These are phyloP conservation scores for Chaetura pelagica DNA, from an alignment of 2,113 vertebrate species.

Conservation along the genomic window DNA sequence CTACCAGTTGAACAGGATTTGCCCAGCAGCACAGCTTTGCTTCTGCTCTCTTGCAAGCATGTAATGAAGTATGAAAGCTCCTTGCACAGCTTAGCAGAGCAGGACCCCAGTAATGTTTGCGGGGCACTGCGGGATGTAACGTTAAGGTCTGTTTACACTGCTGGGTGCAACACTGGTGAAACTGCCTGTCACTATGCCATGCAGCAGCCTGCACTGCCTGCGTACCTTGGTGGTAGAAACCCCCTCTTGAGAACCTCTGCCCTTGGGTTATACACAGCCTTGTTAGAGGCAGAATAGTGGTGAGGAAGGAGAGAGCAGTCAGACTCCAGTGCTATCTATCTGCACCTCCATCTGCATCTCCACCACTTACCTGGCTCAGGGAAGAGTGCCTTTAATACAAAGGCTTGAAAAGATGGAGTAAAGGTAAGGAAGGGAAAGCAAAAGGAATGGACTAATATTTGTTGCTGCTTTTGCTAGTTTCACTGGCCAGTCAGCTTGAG, in stretches of 20 bases:
- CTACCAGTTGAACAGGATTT: background rate
- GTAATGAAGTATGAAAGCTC: background rate
- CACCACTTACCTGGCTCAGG: background rate
- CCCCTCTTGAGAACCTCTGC: background rate
- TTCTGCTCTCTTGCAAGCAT: background rate
- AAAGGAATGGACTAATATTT: background rate
- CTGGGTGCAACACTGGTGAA: rapidly evolving
- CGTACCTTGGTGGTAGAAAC: background rate
- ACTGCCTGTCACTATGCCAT: background rate
- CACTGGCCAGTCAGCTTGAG: background rate
- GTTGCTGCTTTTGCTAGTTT: background rate
- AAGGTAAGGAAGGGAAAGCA: background rate
- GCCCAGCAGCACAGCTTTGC: background rate
- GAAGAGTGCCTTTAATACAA: background rate
- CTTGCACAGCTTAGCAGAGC: background rate
- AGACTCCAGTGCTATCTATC: background rate
- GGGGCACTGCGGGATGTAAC: no score
- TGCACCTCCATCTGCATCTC: background rate
- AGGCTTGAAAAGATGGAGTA: background rate
- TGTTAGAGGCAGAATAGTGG: background rate
- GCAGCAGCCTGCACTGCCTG: background rate
- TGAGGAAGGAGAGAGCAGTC: background rate
- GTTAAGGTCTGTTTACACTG: background rate
- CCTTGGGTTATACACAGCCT: background rate
- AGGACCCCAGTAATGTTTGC: background rate